Base-by-base conservation (phyloP, 2,888 invertebrate genomes). In the Ormyrus thymus region DNA sequence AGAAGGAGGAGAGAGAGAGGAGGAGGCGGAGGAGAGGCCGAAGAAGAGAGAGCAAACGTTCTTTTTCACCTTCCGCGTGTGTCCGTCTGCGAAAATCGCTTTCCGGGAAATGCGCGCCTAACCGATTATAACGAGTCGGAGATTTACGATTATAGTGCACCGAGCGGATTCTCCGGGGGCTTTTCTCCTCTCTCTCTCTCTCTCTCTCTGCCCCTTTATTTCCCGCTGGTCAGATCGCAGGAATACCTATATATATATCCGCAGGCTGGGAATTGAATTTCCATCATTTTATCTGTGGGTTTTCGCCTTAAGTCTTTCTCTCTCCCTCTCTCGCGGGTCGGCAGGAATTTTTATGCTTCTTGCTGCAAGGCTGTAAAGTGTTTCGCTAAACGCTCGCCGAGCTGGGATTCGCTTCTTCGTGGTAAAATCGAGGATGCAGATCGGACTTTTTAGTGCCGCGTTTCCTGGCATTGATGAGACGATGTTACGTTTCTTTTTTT, bases 81-180 rank as follows among this genome's bases (percentile, higher is more conserved):
- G 51, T 66, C 51, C 66, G 62, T 58, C 48, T 43, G 77, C 85
- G 84, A 85, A 87, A 88, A 87, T 87, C 84, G 84, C 79, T 83
- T 88, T 87, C 88, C 82, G 66, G 84, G 88, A 88, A 88, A 83
- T 81, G 43, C 6, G 74, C 29, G 29, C 29, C 29, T 29, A 50
- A 29, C 66, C 69, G 76, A 70, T 71, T 59, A 56, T 62, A 55
- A 66, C 69, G n/a, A 58, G 51, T 29, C 50, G 13, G 46, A 64
- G 78, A 79, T 75, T 79, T 79, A 79, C 74, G 74, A 74, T 79
- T 75, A 29, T 29, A 77, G 65, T 15, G 15, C 13, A 5, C n/a
- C 45, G 70, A 6, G n/a, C 53, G 6, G 13, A 66, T 56, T 66
- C 46, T 59, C 48, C 15, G 13, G 5, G 8, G 7, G 15, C 10